Conservation (phyloP, 2,113 vertebrate species). For the Heterochromis multidens region DNA sequence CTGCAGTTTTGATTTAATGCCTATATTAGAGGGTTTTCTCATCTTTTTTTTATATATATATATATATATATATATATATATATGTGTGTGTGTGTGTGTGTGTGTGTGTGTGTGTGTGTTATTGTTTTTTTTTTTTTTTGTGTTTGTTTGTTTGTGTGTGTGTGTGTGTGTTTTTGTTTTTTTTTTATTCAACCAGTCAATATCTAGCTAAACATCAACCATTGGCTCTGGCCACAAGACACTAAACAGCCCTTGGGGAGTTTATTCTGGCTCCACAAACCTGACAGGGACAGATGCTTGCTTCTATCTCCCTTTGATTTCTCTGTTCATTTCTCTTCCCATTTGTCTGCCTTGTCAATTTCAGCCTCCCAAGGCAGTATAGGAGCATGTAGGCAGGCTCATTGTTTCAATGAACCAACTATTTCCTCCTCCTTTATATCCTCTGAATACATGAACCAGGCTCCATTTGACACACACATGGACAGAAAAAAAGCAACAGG, state of each 20-base stretch:
- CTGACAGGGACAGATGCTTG: conserved; percentile 31
- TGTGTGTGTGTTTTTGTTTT: no score
- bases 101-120: no score
- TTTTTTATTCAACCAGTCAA: neutral
- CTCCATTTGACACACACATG: conserved; percentile 14
- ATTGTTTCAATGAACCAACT: conserved; percentile 56
- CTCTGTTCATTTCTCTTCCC: conserved; percentile 32
- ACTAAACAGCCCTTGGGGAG: conserved; percentile 1
- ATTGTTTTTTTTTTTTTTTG: no score
- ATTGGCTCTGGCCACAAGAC: conserved; percentile 10
- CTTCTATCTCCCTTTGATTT: conserved; percentile 40
- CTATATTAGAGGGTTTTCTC: neutral
- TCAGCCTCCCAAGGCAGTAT: conserved; percentile 27
- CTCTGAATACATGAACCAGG: conserved; percentile 35
- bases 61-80: no score
- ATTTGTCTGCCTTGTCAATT: conserved; percentile 51
- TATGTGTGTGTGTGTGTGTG: no score
- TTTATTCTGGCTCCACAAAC: conserved; percentile 34
- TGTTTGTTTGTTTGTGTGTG: no score
- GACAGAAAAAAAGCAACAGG: conserved; percentile 7
- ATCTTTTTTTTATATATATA: no score
- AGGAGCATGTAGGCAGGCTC: conserved; percentile 32
- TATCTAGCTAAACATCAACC: neutral
- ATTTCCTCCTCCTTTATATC: conserved; percentile 55
- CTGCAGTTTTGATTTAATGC: neutral